These are phyloP conservation scores for Drosophila suboccidentalis DNA, from an alignment of 2,888 invertebrate species.

Conservation along the genomic window DNA sequence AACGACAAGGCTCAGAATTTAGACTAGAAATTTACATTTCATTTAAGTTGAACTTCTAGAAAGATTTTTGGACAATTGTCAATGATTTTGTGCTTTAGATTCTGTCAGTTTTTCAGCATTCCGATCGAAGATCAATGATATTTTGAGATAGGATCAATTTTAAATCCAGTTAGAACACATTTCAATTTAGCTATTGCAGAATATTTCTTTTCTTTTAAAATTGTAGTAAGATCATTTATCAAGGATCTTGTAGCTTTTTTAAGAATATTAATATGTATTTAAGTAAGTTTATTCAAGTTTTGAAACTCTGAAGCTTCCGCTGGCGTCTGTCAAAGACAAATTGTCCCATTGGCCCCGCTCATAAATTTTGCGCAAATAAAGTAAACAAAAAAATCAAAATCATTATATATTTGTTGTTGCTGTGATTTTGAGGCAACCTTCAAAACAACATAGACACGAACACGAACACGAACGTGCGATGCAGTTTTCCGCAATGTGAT, in stretches of 20 bases:
- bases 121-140: too few relatives aligned
- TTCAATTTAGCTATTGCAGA: too few relatives aligned
- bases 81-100: too few relatives aligned
- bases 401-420: constrained; percentile 23
- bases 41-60: too few relatives aligned
- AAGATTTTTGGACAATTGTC: too few relatives aligned
- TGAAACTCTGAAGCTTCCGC: constrained; percentile 44
- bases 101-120: too few relatives aligned
- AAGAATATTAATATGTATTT: too few relatives aligned
- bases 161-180: too few relatives aligned
- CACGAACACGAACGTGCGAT: constrained; percentile 70
- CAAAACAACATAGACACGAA: constrained; percentile 59
- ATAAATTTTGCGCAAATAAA: constrained; percentile 56
- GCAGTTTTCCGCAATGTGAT: constrained; percentile 76
- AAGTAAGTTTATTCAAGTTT: constrained; percentile 18
- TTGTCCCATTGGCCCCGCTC: constrained; percentile 56
- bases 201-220: too few relatives aligned
- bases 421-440: constrained; percentile 64
- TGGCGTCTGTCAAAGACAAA: constrained; percentile 56
- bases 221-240: not conserved
- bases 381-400: constrained; percentile 28
- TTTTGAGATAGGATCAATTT: too few relatives aligned
- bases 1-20: too few relatives aligned
- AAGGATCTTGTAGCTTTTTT: not conserved
- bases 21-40: too few relatives aligned